Conservation (phyloP, 2,113 vertebrate species). For the Nematolebias whitei region DNA sequence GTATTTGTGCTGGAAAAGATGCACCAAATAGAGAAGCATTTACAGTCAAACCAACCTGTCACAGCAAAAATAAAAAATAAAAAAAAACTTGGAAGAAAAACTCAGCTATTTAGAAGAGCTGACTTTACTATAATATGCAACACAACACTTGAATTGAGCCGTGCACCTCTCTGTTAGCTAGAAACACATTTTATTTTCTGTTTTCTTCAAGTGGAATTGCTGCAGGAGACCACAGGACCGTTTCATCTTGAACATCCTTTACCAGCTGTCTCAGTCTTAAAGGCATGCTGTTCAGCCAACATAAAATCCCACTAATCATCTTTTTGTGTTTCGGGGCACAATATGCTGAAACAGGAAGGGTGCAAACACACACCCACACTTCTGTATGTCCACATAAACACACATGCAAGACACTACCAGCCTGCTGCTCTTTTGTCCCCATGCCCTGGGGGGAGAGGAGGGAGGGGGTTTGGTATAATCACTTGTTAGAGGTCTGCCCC, state of each 20-base stretch:
- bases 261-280: constrained; percentile 82
- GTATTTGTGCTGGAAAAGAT: constrained; percentile 13
- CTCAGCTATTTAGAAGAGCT: constrained; percentile 32
- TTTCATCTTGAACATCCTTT: constrained; percentile 78
- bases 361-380: constrained; percentile 44
- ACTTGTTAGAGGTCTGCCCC: constrained; percentile 82
- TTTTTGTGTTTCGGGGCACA: constrained; percentile 83
- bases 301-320: constrained; percentile 83
- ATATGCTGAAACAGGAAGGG: constrained; percentile 81
- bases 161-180: constrained; percentile 20
- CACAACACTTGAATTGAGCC: constrained; percentile 21
- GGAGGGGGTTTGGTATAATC: constrained; percentile 74
- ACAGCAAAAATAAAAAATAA: neutral
- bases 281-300: constrained; percentile 79
- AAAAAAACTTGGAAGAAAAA: neutral
- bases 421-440: constrained; percentile 76
- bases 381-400: constrained; percentile 41
- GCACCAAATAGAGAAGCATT: constrained; percentile 13
- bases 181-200: constrained; percentile 60
- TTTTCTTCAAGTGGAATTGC: constrained; percentile 72
- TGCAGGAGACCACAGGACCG: constrained; percentile 74
- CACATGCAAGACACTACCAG: constrained; percentile 58
- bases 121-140: constrained; percentile 48
- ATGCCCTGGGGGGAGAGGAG: constrained; percentile 72
- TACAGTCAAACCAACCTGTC: constrained; percentile 33